phyloP scores from a whole-genome alignment of 2,888 invertebrate species.

The Geotrupes spiniger region DNA sequence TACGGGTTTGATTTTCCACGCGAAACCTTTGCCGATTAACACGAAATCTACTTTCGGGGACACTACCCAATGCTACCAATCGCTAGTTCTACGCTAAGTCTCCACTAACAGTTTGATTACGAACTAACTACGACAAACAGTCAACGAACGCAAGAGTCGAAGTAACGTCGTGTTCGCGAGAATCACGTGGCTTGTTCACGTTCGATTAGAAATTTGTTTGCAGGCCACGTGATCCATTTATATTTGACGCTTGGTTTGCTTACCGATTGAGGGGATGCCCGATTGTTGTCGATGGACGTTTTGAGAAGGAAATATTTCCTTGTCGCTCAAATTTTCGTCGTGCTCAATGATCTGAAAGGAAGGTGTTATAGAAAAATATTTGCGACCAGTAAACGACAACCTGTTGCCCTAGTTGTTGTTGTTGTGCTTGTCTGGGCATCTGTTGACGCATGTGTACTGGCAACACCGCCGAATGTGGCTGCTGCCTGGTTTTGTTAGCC shows the following conservation, averaged over 20 bases:
- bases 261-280: conserved; percentile 50
- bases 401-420: conserved; percentile 51
- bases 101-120: not conserved
- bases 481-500: conserved; percentile 50
- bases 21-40: conserved; percentile 8
- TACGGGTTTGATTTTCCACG: conserved; percentile 22
- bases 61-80: conserved; percentile 12
- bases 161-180: too few relatives aligned
- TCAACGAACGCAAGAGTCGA: not conserved
- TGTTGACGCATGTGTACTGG: conserved; percentile 52
- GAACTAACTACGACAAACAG: conserved; percentile 5
- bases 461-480: conserved; percentile 50
- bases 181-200: too few relatives aligned
- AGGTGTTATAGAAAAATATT: not conserved
- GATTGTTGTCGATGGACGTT: conserved; percentile 42
- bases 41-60: conserved; percentile 23
- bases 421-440: conserved; percentile 42
- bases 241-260: too few relatives aligned
- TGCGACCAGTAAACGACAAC: conserved; percentile 24
- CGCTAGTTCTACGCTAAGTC: not conserved
- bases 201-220: too few relatives aligned
- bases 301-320: conserved; percentile 71
- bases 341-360: conserved; percentile 65
- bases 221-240: not conserved
- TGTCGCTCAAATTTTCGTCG: conserved; percentile 83